Evolutionary conservation across 2,888 invertebrate species (phyloP).

Genomic region (Ashinkailepas kermadecensis): DNA sequence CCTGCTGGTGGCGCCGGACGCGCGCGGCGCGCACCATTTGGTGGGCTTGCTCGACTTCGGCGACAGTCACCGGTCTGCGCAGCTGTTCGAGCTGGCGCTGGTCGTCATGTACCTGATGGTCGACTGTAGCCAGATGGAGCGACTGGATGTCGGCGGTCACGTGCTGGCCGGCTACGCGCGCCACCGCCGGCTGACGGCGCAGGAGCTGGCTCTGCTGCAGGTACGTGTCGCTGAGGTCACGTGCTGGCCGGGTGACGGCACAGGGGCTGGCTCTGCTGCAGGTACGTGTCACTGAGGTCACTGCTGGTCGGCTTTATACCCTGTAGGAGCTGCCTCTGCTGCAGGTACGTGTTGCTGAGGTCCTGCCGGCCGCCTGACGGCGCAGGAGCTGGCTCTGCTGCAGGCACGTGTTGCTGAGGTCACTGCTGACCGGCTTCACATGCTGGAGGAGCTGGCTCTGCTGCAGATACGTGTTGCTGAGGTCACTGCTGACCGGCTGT

Average conservation of each 20-base stretch:
- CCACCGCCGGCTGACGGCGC: not conserved
- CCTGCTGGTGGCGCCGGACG: slow-evolving; percentile 52
- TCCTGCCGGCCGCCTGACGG: not conserved
- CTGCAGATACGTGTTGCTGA: slow-evolving; percentile 5
- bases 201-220: slow-evolving; percentile 14
- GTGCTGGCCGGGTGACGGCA: not conserved
- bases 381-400: slow-evolving; percentile 9
- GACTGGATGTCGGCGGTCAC: slow-evolving; percentile 10
- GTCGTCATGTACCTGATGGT: slow-evolving; percentile 72
- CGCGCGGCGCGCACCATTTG: slow-evolving; percentile 42
- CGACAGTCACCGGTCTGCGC: slow-evolving; percentile 63
- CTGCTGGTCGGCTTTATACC: too few relatives aligned
- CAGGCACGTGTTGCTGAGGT: not conserved
- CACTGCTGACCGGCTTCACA: too few relatives aligned
- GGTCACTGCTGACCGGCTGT: too few relatives aligned
- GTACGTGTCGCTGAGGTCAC: not conserved
- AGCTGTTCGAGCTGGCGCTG: slow-evolving; percentile 74
- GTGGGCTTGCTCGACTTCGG: slow-evolving; percentile 77
- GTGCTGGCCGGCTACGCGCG: slow-evolving; percentile 23
- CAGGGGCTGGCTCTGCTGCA: slow-evolving; percentile 9
- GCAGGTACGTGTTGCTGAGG: too few relatives aligned
- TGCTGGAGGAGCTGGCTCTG: too few relatives aligned
- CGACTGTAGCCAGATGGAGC: slow-evolving; percentile 50
- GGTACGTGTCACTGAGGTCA: not conserved
- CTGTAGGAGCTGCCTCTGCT: too few relatives aligned